A percentile compares a stretch with the other conserved stretches of the same genome.
Evolutionary conservation across 1,140 invertebrate genomes (phyloP).

Genomic region (Pissodes strobi): DNA sequence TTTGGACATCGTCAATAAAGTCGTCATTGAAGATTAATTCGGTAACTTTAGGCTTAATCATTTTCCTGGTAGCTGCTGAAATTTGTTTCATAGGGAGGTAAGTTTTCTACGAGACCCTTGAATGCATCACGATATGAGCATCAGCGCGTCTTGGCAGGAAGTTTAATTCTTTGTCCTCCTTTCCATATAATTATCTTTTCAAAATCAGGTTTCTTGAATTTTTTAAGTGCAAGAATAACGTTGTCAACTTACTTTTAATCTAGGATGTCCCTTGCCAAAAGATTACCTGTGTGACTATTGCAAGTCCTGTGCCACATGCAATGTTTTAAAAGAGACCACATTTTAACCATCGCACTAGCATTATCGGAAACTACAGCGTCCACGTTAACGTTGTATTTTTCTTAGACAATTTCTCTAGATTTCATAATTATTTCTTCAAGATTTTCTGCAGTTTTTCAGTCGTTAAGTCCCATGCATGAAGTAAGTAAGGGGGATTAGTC

Average conservation of each 20-base stretch:
- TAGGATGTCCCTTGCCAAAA: neutral
- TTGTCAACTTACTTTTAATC: neutral
- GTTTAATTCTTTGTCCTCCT: neutral
- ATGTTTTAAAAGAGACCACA: neutral
- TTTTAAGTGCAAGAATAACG: too few relatives aligned
- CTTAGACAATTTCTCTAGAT: neutral
- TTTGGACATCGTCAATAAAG: neutral
- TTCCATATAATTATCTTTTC: neutral
- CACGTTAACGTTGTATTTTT: neutral
- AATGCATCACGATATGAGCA: neutral
- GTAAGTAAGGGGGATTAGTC: neutral
- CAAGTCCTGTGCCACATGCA: neutral
- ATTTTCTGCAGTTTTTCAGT: neutral
- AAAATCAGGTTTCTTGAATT: too few relatives aligned
- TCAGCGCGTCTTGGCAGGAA: neutral
- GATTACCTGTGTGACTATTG: constrained; percentile 1
- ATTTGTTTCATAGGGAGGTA: neutral
- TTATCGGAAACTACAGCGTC: neutral
- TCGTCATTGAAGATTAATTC: neutral
- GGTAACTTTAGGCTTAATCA: neutral
- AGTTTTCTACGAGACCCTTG: neutral
- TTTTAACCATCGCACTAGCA: neutral
- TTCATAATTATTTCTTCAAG: neutral
- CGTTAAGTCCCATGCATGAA: neutral
- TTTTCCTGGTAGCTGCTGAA: neutral